Evolutionary conservation across 2,797 vertebrate genomes (phyloP), one percentile per base, ranked within the genome.

Genomic region (Australoheros facetus): DNA sequence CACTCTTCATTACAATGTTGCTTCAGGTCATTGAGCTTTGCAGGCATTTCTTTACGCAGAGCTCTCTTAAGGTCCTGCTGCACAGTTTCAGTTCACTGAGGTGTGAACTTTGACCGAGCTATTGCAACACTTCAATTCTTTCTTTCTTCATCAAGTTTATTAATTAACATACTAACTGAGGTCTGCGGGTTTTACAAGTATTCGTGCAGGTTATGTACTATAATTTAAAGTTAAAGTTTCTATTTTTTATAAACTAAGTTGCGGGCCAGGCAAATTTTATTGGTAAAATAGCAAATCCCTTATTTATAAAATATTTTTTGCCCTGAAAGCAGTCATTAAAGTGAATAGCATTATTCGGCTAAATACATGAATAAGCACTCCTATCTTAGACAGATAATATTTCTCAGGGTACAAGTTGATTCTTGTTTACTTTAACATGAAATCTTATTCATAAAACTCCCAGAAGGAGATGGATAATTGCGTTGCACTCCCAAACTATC

Each of bases 391-490:
- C 26, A 81, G 56, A 72, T 82, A 45, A 62, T 70, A 59, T 84
- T 54, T 73, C 32, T 70, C 13, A 42, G 70, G 10, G 9, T 57
- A 39, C 12, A 26, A 74, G 55, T 80, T 66, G 45, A 78, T 83
- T 85, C 55, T 48, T 69, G 34, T 77, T 57, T 56, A 51, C 37
- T 75, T 81, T 72, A 78, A 78, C 56, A 72, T 80, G 77, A 82
- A 16, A 75, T 58, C 8, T 17, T 77, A 62, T 73, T 84, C 57
- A 51, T 72, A 77, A 82, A 88, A 71, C 84, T 75, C 64, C 77
- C 75, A 75, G 77, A 72, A 81, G 75, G 34, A 66, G 30, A 82
- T 88, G 71, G 78, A 82, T 88, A 91, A 91, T 86, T 91, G 90
- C 56, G 74, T 26, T 23, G 71, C 73, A 30, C 73, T 80, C 73